Evolutionary conservation across 2,113 vertebrate species (phyloP).

Genomic region (Marmota monax): DNA sequence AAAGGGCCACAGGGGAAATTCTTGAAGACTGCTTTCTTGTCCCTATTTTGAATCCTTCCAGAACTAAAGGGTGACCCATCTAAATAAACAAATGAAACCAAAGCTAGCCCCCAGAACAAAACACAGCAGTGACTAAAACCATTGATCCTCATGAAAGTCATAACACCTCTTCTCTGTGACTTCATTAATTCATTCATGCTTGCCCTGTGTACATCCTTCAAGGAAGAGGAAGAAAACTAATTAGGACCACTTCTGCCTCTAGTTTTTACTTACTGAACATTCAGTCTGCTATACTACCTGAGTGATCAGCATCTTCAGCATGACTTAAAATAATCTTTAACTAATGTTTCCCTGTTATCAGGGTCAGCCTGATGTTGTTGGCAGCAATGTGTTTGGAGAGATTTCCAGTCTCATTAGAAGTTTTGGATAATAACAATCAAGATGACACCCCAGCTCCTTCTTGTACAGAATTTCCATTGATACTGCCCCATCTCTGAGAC

Average conservation of each 20-base stretch:
- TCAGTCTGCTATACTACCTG: not conserved
- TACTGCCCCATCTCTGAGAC: not conserved
- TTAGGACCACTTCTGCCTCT: not conserved
- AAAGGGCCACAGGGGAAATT: not conserved
- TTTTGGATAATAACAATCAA: constrained; percentile 49
- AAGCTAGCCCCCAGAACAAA: not conserved
- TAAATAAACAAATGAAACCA: not conserved
- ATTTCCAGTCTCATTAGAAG: not conserved
- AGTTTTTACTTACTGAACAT: not conserved
- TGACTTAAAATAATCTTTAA: constrained; percentile 24
- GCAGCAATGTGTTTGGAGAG: not conserved
- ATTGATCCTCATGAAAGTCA: not conserved
- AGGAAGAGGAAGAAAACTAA: constrained; percentile 1
- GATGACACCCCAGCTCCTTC: not conserved
- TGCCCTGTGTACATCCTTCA: not conserved
- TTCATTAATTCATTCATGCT: not conserved
- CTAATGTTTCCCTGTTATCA: not conserved
- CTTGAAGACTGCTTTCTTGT: not conserved
- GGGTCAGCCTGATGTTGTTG: not conserved
- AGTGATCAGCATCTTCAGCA: not conserved
- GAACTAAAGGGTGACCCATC: not conserved
- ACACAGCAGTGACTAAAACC: not conserved
- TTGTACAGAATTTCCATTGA: not conserved
- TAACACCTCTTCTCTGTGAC: not conserved
- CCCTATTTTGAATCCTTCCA: not conserved